A percentile compares a stretch with the other conserved stretches of the same genome.
These are phyloP conservation scores for Marasmarcha lunaedactyla DNA, from an alignment of 2,888 invertebrate genomes.

Conservation along the genomic window DNA sequence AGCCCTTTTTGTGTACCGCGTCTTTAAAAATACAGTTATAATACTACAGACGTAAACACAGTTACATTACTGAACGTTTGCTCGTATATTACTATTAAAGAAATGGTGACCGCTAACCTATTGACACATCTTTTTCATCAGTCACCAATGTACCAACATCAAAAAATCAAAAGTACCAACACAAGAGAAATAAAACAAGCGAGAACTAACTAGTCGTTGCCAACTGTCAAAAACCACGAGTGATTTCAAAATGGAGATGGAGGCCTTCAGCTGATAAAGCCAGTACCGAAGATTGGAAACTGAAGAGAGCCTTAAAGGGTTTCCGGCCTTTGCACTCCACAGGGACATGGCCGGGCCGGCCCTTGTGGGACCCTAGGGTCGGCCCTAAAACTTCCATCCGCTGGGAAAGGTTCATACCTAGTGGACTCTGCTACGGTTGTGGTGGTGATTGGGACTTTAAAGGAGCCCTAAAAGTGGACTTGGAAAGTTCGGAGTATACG, in stretches of 20 bases:
- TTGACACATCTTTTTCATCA: conserved; percentile 28
- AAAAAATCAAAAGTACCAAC: conserved; percentile 12
- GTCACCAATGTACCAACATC: conserved; percentile 14
- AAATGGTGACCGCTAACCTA: too few relatives aligned
- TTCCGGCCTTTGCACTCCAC: conserved; percentile 27
- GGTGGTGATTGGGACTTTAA: conserved; percentile 57
- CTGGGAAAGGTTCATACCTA: conserved; percentile 48
- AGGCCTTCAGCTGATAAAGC: conserved; percentile 51
- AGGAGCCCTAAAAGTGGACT: conserved; percentile 52
- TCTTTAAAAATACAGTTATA: too few relatives aligned
- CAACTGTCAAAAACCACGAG: conserved; percentile 42
- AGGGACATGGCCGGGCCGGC: conserved; percentile 65
- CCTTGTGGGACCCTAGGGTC: conserved; percentile 41
- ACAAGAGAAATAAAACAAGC: conserved; percentile 5
- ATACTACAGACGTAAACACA: too few relatives aligned
- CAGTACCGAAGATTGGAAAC: conserved; percentile 56
- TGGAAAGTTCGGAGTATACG: conserved; percentile 61
- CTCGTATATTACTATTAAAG: too few relatives aligned
- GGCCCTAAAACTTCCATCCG: conserved; percentile 14
- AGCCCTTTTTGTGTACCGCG: too few relatives aligned
- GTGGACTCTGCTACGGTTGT: conserved; percentile 54
- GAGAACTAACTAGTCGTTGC: conserved; percentile 30
- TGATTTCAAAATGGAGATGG: conserved; percentile 67
- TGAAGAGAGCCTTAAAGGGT: conserved; percentile 43
- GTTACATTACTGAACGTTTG: too few relatives aligned